A percentile compares a stretch with the other conserved stretches of the same genome.
phyloP scores from a whole-genome alignment of 2,888 invertebrate species.

The Crioceris asparagi region DNA sequence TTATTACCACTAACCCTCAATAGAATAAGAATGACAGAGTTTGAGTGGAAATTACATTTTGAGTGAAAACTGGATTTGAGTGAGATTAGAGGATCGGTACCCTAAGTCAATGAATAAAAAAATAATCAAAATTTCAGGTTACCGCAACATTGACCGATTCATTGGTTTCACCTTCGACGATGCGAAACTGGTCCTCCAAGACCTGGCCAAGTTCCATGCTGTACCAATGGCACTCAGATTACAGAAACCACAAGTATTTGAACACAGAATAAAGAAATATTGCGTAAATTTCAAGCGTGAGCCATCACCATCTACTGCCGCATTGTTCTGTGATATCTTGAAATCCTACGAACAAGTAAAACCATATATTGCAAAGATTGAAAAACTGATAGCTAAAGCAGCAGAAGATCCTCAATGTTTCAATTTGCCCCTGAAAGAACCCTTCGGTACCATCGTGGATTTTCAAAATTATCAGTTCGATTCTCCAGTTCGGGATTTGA shows the following conservation, averaged over 20 bases:
- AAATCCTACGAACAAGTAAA: constrained; percentile 9
- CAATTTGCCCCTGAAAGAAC: too few species aligned
- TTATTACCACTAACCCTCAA: too few species aligned
- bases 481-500: constrained; percentile 22
- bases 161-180: constrained; percentile 1
- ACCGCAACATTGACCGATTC: neutral
- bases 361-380: constrained; percentile 7
- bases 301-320: too few species aligned
- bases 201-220: constrained; percentile 2
- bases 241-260: constrained; percentile 6
- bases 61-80: too few species aligned
- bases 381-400: constrained; percentile 3
- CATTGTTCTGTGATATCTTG: constrained; percentile 7
- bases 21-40: too few species aligned
- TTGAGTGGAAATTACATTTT: too few species aligned
- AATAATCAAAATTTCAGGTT: constrained; percentile 1
- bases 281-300: too few species aligned
- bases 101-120: too few species aligned
- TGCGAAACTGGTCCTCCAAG: constrained; percentile 1
- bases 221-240: neutral
- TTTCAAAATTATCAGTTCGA: constrained; percentile 21
- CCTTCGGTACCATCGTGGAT: too few species aligned
- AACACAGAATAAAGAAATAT: constrained; percentile 3
- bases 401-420: constrained; percentile 10
- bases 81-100: too few species aligned